Evolutionary conservation across 1,140 invertebrate species (phyloP), one percentile per base, ranked within the genome.

Genomic region (Scaptomyza hsui): DNA sequence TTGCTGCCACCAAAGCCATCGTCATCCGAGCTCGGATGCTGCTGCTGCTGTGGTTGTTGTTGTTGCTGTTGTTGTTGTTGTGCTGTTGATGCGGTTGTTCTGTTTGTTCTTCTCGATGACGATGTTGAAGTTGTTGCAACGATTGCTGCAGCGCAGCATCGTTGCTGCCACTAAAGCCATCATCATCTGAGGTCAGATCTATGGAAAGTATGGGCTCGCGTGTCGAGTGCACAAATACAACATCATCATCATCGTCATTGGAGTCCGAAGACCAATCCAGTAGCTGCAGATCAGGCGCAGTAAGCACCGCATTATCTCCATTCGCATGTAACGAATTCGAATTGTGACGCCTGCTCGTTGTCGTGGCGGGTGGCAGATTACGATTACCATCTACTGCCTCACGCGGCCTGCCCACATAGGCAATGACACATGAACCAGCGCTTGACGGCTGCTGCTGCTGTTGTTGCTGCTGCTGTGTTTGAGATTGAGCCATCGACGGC

Each of bases 281-380:
- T 45, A 96, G 91, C 90, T 96, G 96, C 32, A 96, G 91, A 92
- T 96, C 95, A 2, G 95, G 95, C n/a, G 95, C 95, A 16, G 94
- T 93, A 59, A 95, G 92, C 10, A 93, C 93, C 70, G 73, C 88
- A 56, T 74, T 70, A 0, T 53, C 64, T 2, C 44, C 42, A 35
- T 49, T 52, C 7, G 24, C 9, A 53, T 42, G 19, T 12, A 4
- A n/a, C 10, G 18, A 18, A 44, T 19, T 39, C 3, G 51, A 15
- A 55, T 26, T 41, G 37, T 52, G 26, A 4, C 77, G 78, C 10
- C 74, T 44, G 12, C 81, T 74, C 3, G 80, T 62, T 5, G 85
- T 89, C 0, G 74, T 85, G 9, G 85, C 85, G 1, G 86, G n/a
- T n/a, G n/a, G 77, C 5, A 69, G 62, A 71, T 71, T 78, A 2